Evolutionary conservation across 2,888 invertebrate genomes (phyloP).

Genomic region (Cataglyphis rosenhaueri): DNA sequence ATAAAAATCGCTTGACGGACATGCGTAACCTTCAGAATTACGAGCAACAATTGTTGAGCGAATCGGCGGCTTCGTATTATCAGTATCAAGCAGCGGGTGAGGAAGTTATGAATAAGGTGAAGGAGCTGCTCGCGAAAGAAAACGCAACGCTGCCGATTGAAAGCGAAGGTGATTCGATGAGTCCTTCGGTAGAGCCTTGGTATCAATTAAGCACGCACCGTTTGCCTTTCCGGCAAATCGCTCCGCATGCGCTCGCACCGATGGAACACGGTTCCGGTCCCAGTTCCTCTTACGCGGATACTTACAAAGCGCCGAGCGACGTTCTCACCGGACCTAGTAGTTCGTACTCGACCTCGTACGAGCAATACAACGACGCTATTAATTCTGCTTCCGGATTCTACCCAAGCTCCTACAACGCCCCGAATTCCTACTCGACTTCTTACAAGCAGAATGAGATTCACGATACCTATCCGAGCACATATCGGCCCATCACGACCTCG

Average conservation of each 20-base stretch:
- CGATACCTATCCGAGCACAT: not conserved
- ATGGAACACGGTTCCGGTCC: not conserved
- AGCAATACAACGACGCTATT: not conserved
- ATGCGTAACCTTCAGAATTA: not conserved
- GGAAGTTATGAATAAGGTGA: slow-evolving; percentile 2
- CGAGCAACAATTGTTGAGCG: not conserved
- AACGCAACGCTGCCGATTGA: not conserved
- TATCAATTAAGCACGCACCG: slow-evolving; percentile 8
- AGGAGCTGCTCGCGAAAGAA: not conserved
- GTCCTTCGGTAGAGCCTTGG: not conserved
- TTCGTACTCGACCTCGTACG: not conserved
- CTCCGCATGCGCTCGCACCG: slow-evolving; percentile 15
- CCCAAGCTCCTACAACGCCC: not conserved
- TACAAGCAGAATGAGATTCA: not conserved
- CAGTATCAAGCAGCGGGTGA: slow-evolving; percentile 8
- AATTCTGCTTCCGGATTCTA: not conserved
- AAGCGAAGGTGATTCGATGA: not conserved
- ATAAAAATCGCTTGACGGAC: not conserved
- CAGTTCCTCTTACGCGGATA: not conserved
- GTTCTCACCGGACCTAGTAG: not conserved
- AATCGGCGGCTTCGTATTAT: not conserved
- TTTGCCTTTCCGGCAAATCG: slow-evolving; percentile 29
- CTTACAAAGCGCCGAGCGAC: slow-evolving; percentile 30
- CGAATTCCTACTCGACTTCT: not conserved
- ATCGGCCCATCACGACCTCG: not conserved